Evolutionary conservation across 2,797 vertebrate genomes (phyloP).

Genomic region (Petrocephalus sullivani): DNA sequence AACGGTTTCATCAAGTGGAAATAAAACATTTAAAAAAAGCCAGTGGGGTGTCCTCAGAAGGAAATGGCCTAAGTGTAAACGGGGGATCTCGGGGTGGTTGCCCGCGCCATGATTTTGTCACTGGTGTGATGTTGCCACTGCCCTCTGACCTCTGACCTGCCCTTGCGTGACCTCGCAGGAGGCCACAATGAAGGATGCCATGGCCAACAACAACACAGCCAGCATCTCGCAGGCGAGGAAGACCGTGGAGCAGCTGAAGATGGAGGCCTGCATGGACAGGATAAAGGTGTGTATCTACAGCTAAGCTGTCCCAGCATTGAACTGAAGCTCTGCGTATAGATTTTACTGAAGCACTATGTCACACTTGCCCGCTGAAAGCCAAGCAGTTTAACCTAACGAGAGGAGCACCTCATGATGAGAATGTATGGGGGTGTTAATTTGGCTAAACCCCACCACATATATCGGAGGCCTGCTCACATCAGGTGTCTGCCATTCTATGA

Average conservation of each 20-base stretch:
- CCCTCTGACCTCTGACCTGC: not conserved
- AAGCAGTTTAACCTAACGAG: not conserved
- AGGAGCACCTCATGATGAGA: not conserved
- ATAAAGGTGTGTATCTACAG: slow-evolving; percentile 76
- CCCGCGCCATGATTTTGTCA: not conserved
- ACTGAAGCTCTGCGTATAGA: not conserved
- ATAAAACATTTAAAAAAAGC: not conserved
- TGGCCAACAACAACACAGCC: slow-evolving; percentile 84
- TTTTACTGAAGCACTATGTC: not conserved
- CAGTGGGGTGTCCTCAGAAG: not conserved
- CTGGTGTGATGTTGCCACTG: not conserved
- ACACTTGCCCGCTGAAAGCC: not conserved
- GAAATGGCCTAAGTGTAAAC: not conserved
- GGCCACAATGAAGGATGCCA: slow-evolving; percentile 79
- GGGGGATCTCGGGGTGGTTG: not conserved
- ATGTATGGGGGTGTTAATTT: not conserved
- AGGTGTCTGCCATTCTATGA: not conserved
- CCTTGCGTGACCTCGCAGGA: slow-evolving; percentile 40
- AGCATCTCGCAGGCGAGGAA: slow-evolving; percentile 96
- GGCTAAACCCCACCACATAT: not conserved
- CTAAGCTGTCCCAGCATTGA: not conserved
- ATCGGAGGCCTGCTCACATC: not conserved
- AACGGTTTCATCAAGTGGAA: not conserved
- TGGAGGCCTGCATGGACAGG: slow-evolving; percentile 97
- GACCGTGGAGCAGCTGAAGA: slow-evolving; percentile 94